Evolutionary conservation across 2,113 vertebrate species (phyloP).

Genomic region (Girardinichthys multiradiatus): DNA sequence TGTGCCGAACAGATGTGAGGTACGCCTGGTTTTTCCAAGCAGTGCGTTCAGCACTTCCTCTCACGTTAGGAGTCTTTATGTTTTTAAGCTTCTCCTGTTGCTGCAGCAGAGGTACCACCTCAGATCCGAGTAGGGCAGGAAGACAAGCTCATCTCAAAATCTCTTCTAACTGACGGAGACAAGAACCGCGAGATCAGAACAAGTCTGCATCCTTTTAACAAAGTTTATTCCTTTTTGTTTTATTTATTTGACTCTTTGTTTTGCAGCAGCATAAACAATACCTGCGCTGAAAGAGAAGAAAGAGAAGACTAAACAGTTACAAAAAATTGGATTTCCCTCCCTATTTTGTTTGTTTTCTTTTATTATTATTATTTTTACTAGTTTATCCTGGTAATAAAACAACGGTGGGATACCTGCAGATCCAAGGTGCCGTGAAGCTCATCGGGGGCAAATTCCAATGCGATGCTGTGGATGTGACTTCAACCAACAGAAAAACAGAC

Average conservation of each 20-base stretch:
- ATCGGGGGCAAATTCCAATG: conserved; percentile 47
- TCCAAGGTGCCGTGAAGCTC: conserved; percentile 2
- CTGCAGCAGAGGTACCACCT: conserved; percentile 50
- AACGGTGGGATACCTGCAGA: conserved; percentile 7
- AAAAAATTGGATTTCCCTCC: conserved; percentile 46
- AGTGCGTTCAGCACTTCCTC: conserved; percentile 68
- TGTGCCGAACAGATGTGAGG: conserved; percentile 66
- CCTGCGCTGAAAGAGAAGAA: conserved; percentile 37
- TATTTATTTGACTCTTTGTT: not conserved
- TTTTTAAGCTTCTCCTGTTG: conserved; percentile 44
- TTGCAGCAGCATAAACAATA: conserved; percentile 21
- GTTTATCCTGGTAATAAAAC: not conserved
- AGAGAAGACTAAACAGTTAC: too few species aligned
- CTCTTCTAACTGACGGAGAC: conserved; percentile 12
- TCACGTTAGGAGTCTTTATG: conserved; percentile 54
- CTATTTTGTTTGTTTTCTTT: conserved; percentile 1
- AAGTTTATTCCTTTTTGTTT: not conserved
- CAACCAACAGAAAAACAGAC: conserved; percentile 38
- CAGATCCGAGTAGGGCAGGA: conserved; percentile 30
- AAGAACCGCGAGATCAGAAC: not conserved
- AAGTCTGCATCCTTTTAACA: not conserved
- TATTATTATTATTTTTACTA: not conserved
- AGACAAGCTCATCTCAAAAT: conserved; percentile 56
- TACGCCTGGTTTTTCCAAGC: conserved; percentile 75
- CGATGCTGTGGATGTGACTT: conserved; percentile 75